These are phyloP conservation scores for Drosophila malerkotliana DNA, from an alignment of 1,140 invertebrate genomes.

Conservation along the genomic window DNA sequence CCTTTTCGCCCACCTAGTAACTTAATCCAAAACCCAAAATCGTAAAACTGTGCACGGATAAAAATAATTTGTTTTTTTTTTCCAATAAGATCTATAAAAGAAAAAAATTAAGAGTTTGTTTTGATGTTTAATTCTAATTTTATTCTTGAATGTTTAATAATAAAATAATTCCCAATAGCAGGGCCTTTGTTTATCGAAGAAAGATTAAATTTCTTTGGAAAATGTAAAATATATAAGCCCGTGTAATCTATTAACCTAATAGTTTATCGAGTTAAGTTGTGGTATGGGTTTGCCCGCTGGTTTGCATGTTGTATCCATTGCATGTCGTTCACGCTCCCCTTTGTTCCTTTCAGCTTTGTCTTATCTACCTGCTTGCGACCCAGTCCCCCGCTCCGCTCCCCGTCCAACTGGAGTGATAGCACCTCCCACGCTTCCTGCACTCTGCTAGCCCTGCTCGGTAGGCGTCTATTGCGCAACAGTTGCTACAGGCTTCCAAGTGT, in stretches of 20 bases:
- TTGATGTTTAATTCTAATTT: too few species aligned
- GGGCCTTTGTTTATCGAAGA: too few species aligned
- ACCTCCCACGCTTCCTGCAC: slow-evolving; percentile 5
- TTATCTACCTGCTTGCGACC: slow-evolving; percentile 27
- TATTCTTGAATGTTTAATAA: too few species aligned
- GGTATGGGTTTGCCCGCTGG: slow-evolving; percentile 66
- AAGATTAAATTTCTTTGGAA: not conserved
- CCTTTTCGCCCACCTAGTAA: not conserved
- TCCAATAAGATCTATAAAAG: not conserved
- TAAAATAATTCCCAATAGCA: too few species aligned
- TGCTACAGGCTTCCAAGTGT: slow-evolving; percentile 16
- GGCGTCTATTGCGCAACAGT: slow-evolving; percentile 52
- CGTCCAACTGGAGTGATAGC: slow-evolving; percentile 17
- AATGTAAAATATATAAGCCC: slow-evolving; percentile 8
- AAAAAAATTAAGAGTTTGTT: not conserved
- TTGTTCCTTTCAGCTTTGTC: slow-evolving; percentile 39
- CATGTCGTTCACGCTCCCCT: slow-evolving; percentile 47
- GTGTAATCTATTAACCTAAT: slow-evolving; percentile 26
- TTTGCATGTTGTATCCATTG: slow-evolving; percentile 68
- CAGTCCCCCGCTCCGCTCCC: not conserved
- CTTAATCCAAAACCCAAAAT: slow-evolving; percentile 1
- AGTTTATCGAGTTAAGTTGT: slow-evolving; percentile 40
- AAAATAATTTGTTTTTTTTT: not conserved
- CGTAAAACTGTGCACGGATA: not conserved
- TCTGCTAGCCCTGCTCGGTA: slow-evolving; percentile 11